Evolutionary conservation across 92 coral and sea anemone species (phyloP).

Genomic region (Phenganax subtilis): DNA sequence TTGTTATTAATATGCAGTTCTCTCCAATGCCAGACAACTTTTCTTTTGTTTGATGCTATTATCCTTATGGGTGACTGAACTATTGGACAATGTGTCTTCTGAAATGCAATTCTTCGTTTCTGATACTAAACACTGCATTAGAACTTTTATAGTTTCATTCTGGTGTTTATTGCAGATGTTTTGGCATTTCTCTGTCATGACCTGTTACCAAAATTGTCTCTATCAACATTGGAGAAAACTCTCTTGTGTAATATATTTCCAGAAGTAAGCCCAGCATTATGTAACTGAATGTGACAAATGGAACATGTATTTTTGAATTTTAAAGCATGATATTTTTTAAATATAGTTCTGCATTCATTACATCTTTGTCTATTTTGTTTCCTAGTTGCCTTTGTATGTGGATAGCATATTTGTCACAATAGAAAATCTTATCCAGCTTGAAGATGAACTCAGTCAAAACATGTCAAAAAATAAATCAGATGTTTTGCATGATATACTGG

Average conservation of each 20-base stretch:
- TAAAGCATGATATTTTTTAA: background rate
- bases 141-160: background rate
- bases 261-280: background rate
- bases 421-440: constrained; percentile 5
- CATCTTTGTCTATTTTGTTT: background rate
- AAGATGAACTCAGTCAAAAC: background rate
- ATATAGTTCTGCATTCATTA: background rate
- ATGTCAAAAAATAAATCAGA: background rate
- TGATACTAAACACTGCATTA: background rate
- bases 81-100: no score
- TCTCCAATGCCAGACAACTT: no score
- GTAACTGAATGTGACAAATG: background rate
- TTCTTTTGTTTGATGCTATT: no score
- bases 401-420: constrained; percentile 14
- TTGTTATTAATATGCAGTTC: no score
- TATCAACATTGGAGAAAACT: constrained; percentile 7
- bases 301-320: background rate
- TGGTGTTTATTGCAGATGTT: constrained; percentile 10
- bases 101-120: no score
- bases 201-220: constrained; percentile 13
- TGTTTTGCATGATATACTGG: background rate
- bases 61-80: no score
- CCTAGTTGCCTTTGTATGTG: background rate
- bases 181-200: constrained; percentile 29
- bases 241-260: constrained; percentile 32